Evolutionary conservation across 2,888 invertebrate genomes (phyloP).

Genomic region (Tridacna gigas): DNA sequence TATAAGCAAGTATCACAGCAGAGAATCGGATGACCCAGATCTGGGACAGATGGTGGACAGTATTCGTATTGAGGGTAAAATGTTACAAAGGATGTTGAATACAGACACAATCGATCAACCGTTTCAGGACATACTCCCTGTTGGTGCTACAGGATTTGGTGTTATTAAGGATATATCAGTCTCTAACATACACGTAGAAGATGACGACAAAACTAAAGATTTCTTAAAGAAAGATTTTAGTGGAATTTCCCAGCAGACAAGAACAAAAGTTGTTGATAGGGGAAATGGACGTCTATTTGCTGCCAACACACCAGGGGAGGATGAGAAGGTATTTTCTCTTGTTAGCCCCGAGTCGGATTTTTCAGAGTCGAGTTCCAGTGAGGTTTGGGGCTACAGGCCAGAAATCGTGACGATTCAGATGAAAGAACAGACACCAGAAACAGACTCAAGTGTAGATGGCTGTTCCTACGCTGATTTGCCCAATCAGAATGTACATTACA

Average conservation of each 20-base stretch:
- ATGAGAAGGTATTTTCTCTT: constrained; percentile 66
- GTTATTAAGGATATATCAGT: constrained; percentile 83
- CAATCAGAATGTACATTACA: constrained; percentile 62
- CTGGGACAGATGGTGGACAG: constrained; percentile 42
- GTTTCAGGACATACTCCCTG: constrained; percentile 32
- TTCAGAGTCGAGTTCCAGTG: constrained; percentile 62
- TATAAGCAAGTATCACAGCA: background rate
- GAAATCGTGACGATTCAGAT: constrained; percentile 30
- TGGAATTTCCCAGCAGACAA: constrained; percentile 3
- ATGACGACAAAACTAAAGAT: constrained; percentile 81
- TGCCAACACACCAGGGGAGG: constrained; percentile 70
- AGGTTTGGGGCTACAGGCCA: constrained; percentile 64
- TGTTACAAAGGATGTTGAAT: constrained; percentile 60
- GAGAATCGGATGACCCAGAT: constrained; percentile 13
- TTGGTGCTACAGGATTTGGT: constrained; percentile 75
- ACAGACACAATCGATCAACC: constrained; percentile 62
- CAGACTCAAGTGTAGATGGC: constrained; percentile 61
- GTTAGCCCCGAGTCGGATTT: constrained; percentile 65
- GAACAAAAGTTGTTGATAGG: constrained; percentile 42
- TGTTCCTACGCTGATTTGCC: constrained; percentile 64
- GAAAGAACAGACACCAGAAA: constrained; percentile 55
- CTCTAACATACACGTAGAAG: constrained; percentile 80
- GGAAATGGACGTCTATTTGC: constrained; percentile 63
- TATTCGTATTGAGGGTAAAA: constrained; percentile 58
- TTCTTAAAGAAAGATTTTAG: constrained; percentile 79